A percentile compares a stretch with the other conserved stretches of the same genome.
phyloP scores from a whole-genome alignment of 2,888 invertebrate species.

The Chalcis sispes region DNA sequence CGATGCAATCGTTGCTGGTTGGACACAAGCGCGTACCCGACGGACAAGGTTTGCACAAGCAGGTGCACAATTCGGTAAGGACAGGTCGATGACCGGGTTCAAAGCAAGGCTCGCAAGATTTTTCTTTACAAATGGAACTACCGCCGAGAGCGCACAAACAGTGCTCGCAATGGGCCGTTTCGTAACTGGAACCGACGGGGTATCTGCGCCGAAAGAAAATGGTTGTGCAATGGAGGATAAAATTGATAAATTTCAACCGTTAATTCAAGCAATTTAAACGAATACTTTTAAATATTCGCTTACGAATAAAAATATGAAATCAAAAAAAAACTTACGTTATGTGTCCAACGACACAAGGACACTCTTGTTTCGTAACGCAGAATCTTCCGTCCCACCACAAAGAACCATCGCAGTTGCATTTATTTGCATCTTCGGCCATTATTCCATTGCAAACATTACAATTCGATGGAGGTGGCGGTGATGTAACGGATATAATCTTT shows the following conservation, averaged over 20 bases:
- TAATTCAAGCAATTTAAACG: background rate
- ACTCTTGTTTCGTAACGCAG: slow-evolving; percentile 85
- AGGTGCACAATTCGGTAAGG: slow-evolving; percentile 82
- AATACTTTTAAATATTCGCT: background rate
- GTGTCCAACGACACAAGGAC: slow-evolving; percentile 87
- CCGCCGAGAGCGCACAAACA: slow-evolving; percentile 89
- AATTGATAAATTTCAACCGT: background rate
- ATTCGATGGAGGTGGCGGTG: background rate
- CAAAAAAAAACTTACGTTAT: slow-evolving; percentile 80
- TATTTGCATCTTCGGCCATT: slow-evolving; percentile 66
- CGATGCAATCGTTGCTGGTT: slow-evolving; percentile 85
- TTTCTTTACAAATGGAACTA: slow-evolving; percentile 82
- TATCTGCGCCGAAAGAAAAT: slow-evolving; percentile 77
- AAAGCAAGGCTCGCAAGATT: slow-evolving; percentile 83
- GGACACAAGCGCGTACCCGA: slow-evolving; percentile 83
- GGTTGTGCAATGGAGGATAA: background rate
- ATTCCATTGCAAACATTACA: slow-evolving; percentile 81
- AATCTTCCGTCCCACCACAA: slow-evolving; percentile 85
- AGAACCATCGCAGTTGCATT: slow-evolving; percentile 78
- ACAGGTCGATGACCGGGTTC: slow-evolving; percentile 79
- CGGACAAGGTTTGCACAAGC: slow-evolving; percentile 85
- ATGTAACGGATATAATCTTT: background rate
- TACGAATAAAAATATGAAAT: too few species aligned
- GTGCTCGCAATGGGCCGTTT: slow-evolving; percentile 85
- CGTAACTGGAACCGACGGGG: slow-evolving; percentile 83